phyloP scores from a whole-genome alignment of 2,797 vertebrate genomes.

The Ateles fusciceps region DNA sequence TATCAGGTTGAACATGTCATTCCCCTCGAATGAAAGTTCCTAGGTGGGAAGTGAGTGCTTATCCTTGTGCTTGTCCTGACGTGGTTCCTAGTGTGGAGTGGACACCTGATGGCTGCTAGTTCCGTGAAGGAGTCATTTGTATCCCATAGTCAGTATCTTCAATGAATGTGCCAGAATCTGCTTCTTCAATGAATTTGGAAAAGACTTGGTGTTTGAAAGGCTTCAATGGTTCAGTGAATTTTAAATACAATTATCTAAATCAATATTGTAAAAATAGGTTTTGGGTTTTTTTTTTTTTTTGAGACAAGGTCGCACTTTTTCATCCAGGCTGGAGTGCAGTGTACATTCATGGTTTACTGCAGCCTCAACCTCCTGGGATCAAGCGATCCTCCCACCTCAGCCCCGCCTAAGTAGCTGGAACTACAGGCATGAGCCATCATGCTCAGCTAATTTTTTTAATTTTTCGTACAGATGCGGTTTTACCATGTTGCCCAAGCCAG shows the following conservation, averaged over 20 bases:
- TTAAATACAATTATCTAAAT: not conserved
- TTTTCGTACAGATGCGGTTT: too few species aligned
- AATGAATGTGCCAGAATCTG: not conserved
- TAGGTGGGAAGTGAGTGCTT: too few species aligned
- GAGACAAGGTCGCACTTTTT: too few species aligned
- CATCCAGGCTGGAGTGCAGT: too few species aligned
- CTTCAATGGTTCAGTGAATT: not conserved
- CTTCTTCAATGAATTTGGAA: not conserved
- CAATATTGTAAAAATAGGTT: not conserved
- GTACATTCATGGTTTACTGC: too few species aligned
- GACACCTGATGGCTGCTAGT: not conserved
- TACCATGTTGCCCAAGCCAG: too few species aligned
- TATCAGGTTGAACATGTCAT: rapidly evolving
- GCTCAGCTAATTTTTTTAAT: too few species aligned
- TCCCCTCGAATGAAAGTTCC: not conserved
- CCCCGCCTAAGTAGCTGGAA: too few species aligned
- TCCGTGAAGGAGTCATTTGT: rapidly evolving
- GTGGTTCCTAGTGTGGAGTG: not conserved
- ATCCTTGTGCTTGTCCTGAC: not conserved
- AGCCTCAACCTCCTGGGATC: too few species aligned
- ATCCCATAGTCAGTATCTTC: not conserved
- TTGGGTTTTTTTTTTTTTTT: too few species aligned
- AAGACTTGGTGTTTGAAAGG: not conserved
- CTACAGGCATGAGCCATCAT: too few species aligned
- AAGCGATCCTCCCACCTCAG: too few species aligned